Evolutionary conservation across 2,888 invertebrate genomes (phyloP).

Genomic region (Branchellion lobata): DNA sequence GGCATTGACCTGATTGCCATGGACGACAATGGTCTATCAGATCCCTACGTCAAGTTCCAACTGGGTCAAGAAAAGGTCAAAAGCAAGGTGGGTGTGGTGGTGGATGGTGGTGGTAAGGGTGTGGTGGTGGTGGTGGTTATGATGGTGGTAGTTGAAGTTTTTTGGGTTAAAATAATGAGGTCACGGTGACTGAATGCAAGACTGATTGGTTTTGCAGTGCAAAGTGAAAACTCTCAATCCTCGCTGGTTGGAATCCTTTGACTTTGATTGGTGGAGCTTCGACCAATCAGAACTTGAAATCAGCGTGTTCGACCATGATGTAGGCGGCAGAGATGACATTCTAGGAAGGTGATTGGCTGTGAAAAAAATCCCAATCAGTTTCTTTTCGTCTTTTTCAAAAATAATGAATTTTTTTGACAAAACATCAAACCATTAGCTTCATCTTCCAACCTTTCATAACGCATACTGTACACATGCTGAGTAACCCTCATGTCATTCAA

Average conservation of each 20-base stretch:
- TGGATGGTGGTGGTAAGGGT: too few relatives aligned
- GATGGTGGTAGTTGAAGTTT: too few relatives aligned
- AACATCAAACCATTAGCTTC: background rate
- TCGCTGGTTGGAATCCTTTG: conserved; percentile 94
- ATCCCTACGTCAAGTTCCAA: conserved; percentile 94
- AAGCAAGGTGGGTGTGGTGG: conserved; percentile 74
- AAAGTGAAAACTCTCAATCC: conserved; percentile 80
- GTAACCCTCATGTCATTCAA: background rate
- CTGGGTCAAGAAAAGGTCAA: conserved; percentile 96
- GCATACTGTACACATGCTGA: background rate
- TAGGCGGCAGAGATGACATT: conserved; percentile 79
- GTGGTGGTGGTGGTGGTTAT: too few relatives aligned
- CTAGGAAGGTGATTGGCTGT: conserved; percentile 72
- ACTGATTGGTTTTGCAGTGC: too few relatives aligned
- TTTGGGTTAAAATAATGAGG: background rate
- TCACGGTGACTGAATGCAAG: too few relatives aligned
- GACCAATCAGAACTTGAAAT: conserved; percentile 87
- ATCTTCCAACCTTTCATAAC: conserved; percentile 3
- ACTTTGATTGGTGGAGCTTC: conserved; percentile 91
- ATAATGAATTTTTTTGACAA: background rate
- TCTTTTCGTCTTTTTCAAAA: too few relatives aligned
- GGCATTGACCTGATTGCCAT: conserved; percentile 81
- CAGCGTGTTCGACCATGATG: conserved; percentile 84
- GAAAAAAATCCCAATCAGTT: too few relatives aligned
- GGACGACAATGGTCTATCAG: conserved; percentile 83